Conservation (phyloP, 2,888 invertebrate species). For the Poecilus cupreus region DNA sequence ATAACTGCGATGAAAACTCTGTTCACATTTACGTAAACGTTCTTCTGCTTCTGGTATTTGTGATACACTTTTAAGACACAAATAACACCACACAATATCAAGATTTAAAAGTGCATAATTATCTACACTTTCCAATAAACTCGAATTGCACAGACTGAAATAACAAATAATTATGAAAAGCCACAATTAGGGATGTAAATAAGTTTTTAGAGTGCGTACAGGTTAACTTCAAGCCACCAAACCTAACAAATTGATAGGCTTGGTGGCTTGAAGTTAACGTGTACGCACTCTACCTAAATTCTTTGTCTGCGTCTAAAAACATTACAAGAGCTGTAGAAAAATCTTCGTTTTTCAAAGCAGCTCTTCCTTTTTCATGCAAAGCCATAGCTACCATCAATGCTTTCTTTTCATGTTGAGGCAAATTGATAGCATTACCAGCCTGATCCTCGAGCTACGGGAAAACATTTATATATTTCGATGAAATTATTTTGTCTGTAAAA, state of each 20-base stretch:
- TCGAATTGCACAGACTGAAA: constrained; percentile 79
- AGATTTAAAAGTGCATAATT: constrained; percentile 89
- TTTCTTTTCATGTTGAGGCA: constrained; percentile 82
- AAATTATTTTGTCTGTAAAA: not conserved
- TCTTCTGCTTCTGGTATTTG: constrained; percentile 84
- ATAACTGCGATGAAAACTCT: constrained; percentile 79
- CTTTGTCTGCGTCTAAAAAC: constrained; percentile 85
- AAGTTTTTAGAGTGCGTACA: no score
- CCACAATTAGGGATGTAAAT: no score
- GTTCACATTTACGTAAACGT: constrained; percentile 81
- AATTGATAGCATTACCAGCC: constrained; percentile 81
- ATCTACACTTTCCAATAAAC: constrained; percentile 82
- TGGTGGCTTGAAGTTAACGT: not conserved
- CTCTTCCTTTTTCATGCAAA: constrained; percentile 85
- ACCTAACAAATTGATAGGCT: no score
- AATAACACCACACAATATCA: constrained; percentile 93
- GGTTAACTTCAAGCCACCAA: no score
- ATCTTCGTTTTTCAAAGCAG: constrained; percentile 79
- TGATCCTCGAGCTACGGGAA: constrained; percentile 82
- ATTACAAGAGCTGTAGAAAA: constrained; percentile 83
- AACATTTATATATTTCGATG: constrained; percentile 32
- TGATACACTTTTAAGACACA: constrained; percentile 82
- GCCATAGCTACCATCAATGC: constrained; percentile 85
- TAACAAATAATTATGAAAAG: not conserved
- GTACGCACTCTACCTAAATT: constrained; percentile 75